Evolutionary conservation across 1,140 invertebrate species (phyloP).

Genomic region (Aphelinus certus): DNA sequence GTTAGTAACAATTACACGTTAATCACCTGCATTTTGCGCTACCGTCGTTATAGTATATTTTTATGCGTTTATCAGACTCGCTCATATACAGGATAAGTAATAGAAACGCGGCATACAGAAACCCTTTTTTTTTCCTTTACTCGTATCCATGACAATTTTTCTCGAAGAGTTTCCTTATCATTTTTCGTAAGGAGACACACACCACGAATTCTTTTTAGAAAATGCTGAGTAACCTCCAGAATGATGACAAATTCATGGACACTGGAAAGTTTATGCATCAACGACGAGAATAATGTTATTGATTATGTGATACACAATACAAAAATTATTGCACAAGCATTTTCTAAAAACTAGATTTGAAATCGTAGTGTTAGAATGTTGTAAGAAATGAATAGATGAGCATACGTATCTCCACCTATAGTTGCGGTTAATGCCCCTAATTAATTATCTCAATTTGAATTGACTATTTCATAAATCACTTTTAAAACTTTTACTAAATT

Average conservation of each 20-base stretch:
- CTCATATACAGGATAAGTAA: constrained; percentile 31
- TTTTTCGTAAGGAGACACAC: constrained; percentile 10
- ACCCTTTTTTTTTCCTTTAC: constrained; percentile 17
- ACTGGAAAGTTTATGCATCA: no score
- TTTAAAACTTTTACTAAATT: constrained; percentile 13
- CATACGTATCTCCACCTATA: background rate
- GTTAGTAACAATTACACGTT: constrained; percentile 30
- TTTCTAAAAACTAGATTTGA: constrained; percentile 7
- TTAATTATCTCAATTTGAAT: constrained; percentile 22
- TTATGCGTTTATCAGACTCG: constrained; percentile 34
- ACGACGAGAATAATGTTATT: no score
- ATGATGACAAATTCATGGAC: no score
- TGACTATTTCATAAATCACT: constrained; percentile 21
- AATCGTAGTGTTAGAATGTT: no score
- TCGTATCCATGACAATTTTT: background rate
- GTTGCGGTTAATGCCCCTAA: constrained; percentile 27
- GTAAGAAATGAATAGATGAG: no score
- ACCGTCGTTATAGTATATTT: constrained; percentile 31
- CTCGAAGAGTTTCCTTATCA: constrained; percentile 22
- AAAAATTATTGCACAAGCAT: background rate
- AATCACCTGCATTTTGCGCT: constrained; percentile 31
- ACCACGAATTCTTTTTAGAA: constrained; percentile 27
- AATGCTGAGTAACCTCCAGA: constrained; percentile 8
- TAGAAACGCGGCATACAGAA: constrained; percentile 33
- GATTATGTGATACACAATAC: no score